phyloP scores from a whole-genome alignment of 1,140 invertebrate species.

The Bombus turneri region DNA sequence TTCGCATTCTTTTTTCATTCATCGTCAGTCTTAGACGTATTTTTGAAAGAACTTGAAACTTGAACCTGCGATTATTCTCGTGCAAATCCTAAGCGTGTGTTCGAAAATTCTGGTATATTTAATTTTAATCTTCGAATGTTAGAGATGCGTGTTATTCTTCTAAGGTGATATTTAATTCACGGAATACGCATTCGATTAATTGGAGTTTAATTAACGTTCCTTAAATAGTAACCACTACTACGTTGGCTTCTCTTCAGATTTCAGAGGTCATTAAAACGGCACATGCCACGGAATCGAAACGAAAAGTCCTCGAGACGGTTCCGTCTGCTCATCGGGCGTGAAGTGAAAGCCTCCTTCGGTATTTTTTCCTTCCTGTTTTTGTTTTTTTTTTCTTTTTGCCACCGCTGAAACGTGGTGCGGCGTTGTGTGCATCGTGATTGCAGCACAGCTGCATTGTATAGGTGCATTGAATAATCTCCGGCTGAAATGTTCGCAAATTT shows the following conservation, averaged over 20 bases:
- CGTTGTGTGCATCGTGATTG: background rate
- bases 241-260: background rate
- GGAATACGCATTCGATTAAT: background rate
- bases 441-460: background rate
- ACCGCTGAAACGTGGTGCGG: background rate
- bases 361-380: conserved; percentile 35
- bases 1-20: too few relatives aligned
- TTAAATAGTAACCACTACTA: background rate
- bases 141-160: too few relatives aligned
- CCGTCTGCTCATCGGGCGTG: conserved; percentile 40
- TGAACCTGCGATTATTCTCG: too few relatives aligned
- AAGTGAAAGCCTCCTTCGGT: conserved; percentile 44
- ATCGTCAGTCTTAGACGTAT: too few relatives aligned
- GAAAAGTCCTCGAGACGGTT: conserved; percentile 44
- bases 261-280: conserved; percentile 27
- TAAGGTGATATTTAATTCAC: background rate
- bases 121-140: too few relatives aligned
- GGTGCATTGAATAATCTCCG: background rate
- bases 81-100: too few relatives aligned
- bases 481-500: background rate
- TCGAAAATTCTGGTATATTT: too few relatives aligned
- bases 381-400: conserved; percentile 14
- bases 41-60: too few relatives aligned
- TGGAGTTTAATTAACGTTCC: conserved; percentile 19
- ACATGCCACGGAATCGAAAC: conserved; percentile 30